Evolutionary conservation across 2,888 invertebrate species (phyloP), one percentile per base, ranked within the genome.

Genomic region (Stegophylla sp.): DNA sequence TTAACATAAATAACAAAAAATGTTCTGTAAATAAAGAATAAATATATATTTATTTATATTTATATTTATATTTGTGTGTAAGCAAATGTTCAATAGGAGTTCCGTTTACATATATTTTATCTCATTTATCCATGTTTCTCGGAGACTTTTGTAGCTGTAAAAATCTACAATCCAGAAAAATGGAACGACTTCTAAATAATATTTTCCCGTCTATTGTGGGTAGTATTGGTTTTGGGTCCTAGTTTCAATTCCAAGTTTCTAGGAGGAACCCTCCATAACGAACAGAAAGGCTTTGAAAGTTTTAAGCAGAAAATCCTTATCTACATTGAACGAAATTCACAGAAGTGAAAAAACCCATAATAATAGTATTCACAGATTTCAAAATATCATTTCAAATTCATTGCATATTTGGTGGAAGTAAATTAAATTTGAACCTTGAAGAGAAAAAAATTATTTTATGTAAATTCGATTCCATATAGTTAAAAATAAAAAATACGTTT

Each of bases 171-270:
- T 15, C 20, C 9, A 13, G 20, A 69, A 51, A 66, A 51, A 69
- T 69, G 13, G 13, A 1, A 2, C 0, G 7, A 34, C 20, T 51
- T 28, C 7, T 20, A 69, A 69, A 69, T 51, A n/a, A 51, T 69
- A 20, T 20, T 7, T 23, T 56, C 23, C 1, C n/a, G 9, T 43
- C 20, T 41, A 41, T 72, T 56, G 71, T 56, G 17, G 56, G 53
- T 41, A 20, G 41, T 43, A 41, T 72, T 53, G 41, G 3, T 69
- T 51, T 51, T 51, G 45, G 45, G 45, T 45, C 12, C 12, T 28
- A 56, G 71, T 72, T 72, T 72, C 69, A 34, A 41, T 53, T 72
- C 71, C 3, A 56, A 72, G 56, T 72, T 72, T 56, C 41, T 34
- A 23, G 71, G 41, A n/a, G 23, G 41, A n/a, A 15, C 56, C 53